Evolutionary conservation across 1,140 invertebrate genomes (phyloP).

Genomic region (Bombus breviceps): DNA sequence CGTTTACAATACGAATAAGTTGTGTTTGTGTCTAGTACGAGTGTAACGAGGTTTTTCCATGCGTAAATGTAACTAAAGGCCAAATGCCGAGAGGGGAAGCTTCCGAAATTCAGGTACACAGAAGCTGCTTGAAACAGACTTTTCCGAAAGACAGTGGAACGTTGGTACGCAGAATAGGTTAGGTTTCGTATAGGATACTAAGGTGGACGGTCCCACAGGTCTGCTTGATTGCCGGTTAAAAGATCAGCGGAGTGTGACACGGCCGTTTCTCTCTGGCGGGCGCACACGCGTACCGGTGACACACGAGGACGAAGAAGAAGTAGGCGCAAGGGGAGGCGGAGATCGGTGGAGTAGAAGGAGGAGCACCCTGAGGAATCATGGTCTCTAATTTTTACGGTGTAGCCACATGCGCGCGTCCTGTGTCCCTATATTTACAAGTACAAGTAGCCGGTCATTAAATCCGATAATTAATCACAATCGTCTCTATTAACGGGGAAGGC

Average conservation of each 20-base stretch:
- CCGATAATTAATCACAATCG: constrained; percentile 82
- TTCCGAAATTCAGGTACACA: too few relatives aligned
- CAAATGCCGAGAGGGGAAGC: too few relatives aligned
- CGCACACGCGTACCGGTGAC: constrained; percentile 63
- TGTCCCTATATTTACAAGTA: constrained; percentile 79
- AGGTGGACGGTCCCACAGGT: constrained; percentile 77
- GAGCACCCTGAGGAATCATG: constrained; percentile 73
- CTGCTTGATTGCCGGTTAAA: constrained; percentile 80
- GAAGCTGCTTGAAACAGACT: not conserved
- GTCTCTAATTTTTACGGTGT: constrained; percentile 82
- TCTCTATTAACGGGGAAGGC: constrained; percentile 80
- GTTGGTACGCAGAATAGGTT: constrained; percentile 10
- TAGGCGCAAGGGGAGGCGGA: constrained; percentile 6
- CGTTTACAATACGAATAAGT: too few relatives aligned
- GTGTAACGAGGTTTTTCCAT: too few relatives aligned
- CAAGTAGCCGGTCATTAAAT: constrained; percentile 80
- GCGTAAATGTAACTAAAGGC: too few relatives aligned
- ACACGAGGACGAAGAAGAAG: constrained; percentile 55
- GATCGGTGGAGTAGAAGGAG: constrained; percentile 17
- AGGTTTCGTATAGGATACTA: constrained; percentile 56
- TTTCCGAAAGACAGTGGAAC: not conserved
- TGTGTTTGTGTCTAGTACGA: too few relatives aligned
- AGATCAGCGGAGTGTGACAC: constrained; percentile 80
- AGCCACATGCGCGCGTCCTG: constrained; percentile 71
- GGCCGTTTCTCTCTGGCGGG: constrained; percentile 75